Percentiles rank a stretch among this genome's conserved stretches.
These are phyloP conservation scores for Antedon mediterranea DNA, from an alignment of 53 echinoderm and acorn worm species.

Conservation along the genomic window DNA sequence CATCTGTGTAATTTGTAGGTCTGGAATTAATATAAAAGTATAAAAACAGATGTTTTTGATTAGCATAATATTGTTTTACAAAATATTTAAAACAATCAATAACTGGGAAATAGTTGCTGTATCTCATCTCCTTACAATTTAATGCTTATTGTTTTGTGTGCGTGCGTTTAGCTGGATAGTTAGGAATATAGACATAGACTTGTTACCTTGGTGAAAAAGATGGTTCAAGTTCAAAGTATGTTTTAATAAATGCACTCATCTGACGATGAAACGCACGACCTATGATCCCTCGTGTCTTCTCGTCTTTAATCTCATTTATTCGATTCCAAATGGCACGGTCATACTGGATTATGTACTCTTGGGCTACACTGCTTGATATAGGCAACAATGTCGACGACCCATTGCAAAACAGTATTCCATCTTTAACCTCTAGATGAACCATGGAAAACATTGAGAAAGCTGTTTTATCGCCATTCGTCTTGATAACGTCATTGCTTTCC, in stretches of 20 bases:
- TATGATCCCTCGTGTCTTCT: not conserved
- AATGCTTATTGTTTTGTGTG: not conserved
- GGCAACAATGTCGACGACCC: not conserved
- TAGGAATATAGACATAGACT: too few relatives aligned
- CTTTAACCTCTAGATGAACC: not conserved
- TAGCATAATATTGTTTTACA: too few relatives aligned
- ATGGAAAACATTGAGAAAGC: too few relatives aligned
- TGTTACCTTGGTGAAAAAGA: not conserved
- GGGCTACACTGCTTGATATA: not conserved
- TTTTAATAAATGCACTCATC: not conserved
- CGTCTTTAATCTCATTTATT: not conserved
- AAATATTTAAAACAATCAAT: too few relatives aligned
- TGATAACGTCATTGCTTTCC: too few relatives aligned
- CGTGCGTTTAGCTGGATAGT: not conserved
- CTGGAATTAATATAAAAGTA: not conserved
- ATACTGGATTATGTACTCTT: not conserved
- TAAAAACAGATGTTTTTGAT: not conserved
- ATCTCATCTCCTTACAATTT: too few relatives aligned
- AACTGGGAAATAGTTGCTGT: too few relatives aligned
- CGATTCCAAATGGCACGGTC: not conserved
- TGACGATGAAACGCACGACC: not conserved
- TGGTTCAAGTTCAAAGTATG: not conserved
- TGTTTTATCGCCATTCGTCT: too few relatives aligned
- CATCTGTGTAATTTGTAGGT: not conserved
- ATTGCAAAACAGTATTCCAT: not conserved